Percentiles rank a stretch among this genome's conserved stretches.
phyloP scores from a whole-genome alignment of 2,113 vertebrate genomes.

The Laticauda colubrina region DNA sequence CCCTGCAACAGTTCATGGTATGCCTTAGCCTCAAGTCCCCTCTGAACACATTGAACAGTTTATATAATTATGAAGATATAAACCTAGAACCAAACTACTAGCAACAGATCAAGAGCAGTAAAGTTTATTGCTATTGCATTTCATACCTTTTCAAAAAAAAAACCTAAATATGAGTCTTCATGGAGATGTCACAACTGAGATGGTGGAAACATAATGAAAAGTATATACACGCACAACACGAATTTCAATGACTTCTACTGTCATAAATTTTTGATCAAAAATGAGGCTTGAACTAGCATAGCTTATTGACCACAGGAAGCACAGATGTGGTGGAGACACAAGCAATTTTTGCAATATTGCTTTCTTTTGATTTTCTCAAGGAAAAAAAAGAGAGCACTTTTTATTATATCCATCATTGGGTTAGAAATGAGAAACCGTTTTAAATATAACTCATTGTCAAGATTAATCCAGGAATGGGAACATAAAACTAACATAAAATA shows the following conservation, averaged over 20 bases:
- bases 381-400: background rate
- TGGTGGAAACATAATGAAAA: constrained; percentile 1
- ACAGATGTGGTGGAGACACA: constrained; percentile 10
- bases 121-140: background rate
- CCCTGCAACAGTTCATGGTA: background rate
- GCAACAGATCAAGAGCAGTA: background rate
- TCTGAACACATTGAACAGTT: background rate
- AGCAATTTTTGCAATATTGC: constrained; percentile 17
- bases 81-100: background rate
- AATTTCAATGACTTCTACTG: constrained; percentile 10
- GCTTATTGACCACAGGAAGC: constrained; percentile 10
- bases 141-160: background rate
- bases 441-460: background rate
- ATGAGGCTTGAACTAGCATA: background rate
- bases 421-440: background rate
- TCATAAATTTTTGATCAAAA: constrained; percentile 39
- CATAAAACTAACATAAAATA: background rate
- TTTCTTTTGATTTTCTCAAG: constrained; percentile 1
- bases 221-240: background rate
- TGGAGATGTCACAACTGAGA: background rate
- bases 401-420: background rate
- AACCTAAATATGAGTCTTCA: background rate
- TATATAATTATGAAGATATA: background rate
- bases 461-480: background rate
- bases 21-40: background rate